Conservation (phyloP, 2,113 vertebrate species). For the Marmota flaviventris region DNA sequence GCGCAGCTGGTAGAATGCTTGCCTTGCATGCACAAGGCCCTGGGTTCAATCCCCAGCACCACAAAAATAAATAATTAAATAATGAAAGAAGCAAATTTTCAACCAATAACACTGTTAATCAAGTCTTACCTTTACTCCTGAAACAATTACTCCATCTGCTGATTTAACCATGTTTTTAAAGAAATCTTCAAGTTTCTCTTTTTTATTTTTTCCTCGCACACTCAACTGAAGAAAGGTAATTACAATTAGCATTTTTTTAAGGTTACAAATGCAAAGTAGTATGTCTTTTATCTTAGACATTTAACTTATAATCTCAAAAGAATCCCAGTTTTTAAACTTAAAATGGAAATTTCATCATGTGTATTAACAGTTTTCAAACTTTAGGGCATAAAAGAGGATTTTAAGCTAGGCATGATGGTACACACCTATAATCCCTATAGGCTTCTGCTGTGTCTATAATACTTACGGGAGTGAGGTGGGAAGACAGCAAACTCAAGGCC, state of each 20-base stretch:
- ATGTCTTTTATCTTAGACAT: not conserved
- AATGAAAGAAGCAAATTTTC: slow-evolving; percentile 39
- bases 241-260: slow-evolving; percentile 61
- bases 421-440: not conserved
- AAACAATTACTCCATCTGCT: slow-evolving; percentile 98
- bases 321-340: slow-evolving; percentile 25
- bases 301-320: slow-evolving; percentile 36
- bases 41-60: too few relatives aligned
- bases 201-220: slow-evolving; percentile 99
- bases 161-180: slow-evolving; percentile 99
- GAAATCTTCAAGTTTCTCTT: slow-evolving; percentile 99
- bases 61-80: too few relatives aligned
- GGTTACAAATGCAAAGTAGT: slow-evolving; percentile 52
- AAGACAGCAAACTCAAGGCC: not conserved
- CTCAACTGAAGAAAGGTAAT: slow-evolving; percentile 92
- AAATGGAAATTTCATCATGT: not conserved
- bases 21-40: too few relatives aligned
- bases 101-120: slow-evolving; percentile 32
- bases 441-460: too few relatives aligned
- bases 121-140: slow-evolving; percentile 95
- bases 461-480: too few relatives aligned
- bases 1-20: too few relatives aligned
- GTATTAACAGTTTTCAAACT: not conserved
- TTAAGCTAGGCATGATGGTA: not conserved
- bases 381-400: not conserved